Base-by-base conservation (phyloP, 2,113 vertebrate species). In the Erinaceus europaeus region DNA sequence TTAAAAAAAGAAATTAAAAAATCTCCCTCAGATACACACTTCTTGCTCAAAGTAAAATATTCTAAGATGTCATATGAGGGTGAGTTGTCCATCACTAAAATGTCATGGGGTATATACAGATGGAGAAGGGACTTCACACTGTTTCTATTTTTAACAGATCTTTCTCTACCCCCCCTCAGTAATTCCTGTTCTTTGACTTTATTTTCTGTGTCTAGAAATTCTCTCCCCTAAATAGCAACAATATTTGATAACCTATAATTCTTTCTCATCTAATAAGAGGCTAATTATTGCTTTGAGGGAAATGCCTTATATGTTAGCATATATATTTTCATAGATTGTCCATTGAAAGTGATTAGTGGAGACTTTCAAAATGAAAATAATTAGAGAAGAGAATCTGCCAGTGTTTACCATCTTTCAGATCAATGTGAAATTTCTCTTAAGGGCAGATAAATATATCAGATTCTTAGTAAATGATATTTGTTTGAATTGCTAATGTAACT, bases 361-460 rank as follows among this genome's bases (percentile, higher is more conserved):
- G 36, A 75, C 25, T 79, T 57, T 90, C 61, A 90, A 91, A 86
- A 78, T 25, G 13, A 80, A 83, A 93, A 84, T 57, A 71, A 84
- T 88, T 82, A 88, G 72, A 68, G 64, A 84, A 75, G 68, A 74
- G 27, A 79, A 40, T 34, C 44, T 76, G 25, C 25, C 32, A 52
- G 2, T 59, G 40, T 76, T 88, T 83, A 42, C 38, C 32, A 50
- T 90, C 36, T 52, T 84, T n/a, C 59, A 38, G 84, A 82, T 71
- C 73, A 88, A 73, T 55, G 52, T 79, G 68, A 82, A 91, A 77
- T 53, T 86, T 36, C 32, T 68, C 36, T 65, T 61, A 74, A 68
- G 53, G 10, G 67, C 21, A 65, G 68, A 52, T 85, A 57, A 79
- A 15, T 44, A 18, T 23, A 27, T 9, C 10, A 17, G 18, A 17